Percentiles rank a stretch among this genome's conserved stretches.
Conservation (phyloP, 2,888 invertebrate genomes). For the Eugnorisma glareosa region DNA sequence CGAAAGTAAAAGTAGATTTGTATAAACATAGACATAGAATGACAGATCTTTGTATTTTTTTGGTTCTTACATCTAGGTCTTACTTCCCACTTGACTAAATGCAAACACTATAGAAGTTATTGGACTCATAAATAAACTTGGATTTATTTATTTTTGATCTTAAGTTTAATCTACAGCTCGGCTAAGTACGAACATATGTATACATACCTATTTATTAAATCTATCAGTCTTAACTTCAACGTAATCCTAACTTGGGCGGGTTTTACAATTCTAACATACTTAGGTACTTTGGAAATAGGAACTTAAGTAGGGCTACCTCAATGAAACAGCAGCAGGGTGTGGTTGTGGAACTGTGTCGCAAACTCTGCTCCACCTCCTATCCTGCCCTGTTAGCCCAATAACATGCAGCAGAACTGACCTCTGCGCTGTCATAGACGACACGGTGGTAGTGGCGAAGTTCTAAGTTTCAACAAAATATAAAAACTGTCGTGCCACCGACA, state of each 20-base stretch:
- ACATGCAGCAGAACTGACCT: background rate
- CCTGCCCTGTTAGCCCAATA: background rate
- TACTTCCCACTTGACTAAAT: slow-evolving; percentile 9
- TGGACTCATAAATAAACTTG: slow-evolving; percentile 7
- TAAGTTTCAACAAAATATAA: background rate
- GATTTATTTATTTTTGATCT: slow-evolving; percentile 25
- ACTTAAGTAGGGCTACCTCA: background rate
- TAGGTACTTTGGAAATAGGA: background rate
- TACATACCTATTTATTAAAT: background rate
- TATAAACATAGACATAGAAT: background rate
- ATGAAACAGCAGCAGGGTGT: background rate
- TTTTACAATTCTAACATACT: background rate
- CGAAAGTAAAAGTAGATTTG: slow-evolving; percentile 12
- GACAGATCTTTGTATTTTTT: background rate
- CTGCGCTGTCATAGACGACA: background rate
- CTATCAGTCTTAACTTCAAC: background rate
- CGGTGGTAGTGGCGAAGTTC: background rate
- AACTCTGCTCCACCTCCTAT: background rate
- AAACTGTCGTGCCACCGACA: background rate
- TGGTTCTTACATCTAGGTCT: slow-evolving; percentile 5
- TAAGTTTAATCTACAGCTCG: background rate
- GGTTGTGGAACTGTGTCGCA: background rate
- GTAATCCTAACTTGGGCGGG: background rate
- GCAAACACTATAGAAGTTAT: slow-evolving; percentile 9
- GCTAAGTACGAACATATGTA: background rate